These are phyloP conservation scores for Sinocyclocheilus grahami DNA, from an alignment of 2,113 vertebrate species.

Conservation along the genomic window DNA sequence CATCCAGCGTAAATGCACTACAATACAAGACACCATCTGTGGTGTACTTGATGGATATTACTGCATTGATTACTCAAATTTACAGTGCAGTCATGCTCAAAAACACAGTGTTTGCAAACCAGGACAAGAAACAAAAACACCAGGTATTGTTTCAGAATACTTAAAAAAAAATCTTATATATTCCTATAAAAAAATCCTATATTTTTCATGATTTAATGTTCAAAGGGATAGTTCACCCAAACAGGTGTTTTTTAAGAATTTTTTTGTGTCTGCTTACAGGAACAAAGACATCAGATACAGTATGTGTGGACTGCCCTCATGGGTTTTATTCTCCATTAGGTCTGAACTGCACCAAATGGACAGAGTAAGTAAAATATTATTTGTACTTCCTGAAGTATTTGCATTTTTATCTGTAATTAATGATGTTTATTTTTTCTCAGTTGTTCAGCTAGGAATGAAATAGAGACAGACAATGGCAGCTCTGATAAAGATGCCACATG, in stretches of 20 bases:
- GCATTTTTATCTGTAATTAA: not conserved
- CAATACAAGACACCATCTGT: slow-evolving; percentile 17
- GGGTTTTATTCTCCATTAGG: slow-evolving; percentile 56
- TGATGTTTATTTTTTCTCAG: slow-evolving; percentile 19
- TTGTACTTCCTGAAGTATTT: not conserved
- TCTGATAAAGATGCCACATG: slow-evolving; percentile 36
- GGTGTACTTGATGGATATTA: slow-evolving; percentile 37
- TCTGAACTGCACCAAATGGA: slow-evolving; percentile 50
- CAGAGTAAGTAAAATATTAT: slow-evolving; percentile 40
- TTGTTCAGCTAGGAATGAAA: not conserved
- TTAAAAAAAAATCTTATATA: no score
- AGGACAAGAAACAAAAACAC: slow-evolving; percentile 38
- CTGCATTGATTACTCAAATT: not conserved
- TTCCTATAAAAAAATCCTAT: no score
- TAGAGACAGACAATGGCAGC: slow-evolving; percentile 34
- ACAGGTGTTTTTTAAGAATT: not conserved
- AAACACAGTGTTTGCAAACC: slow-evolving; percentile 41
- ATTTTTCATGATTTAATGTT: not conserved
- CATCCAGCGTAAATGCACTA: not conserved
- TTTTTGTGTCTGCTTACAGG: slow-evolving; percentile 39
- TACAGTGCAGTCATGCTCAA: not conserved
- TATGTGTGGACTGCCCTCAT: slow-evolving; percentile 50
- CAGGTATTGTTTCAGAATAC: slow-evolving; percentile 22
- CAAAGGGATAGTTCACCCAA: not conserved
- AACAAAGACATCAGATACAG: slow-evolving; percentile 33